Conservation (phyloP, 2,113 vertebrate genomes). For the Brachionichthys hirsutus region DNA sequence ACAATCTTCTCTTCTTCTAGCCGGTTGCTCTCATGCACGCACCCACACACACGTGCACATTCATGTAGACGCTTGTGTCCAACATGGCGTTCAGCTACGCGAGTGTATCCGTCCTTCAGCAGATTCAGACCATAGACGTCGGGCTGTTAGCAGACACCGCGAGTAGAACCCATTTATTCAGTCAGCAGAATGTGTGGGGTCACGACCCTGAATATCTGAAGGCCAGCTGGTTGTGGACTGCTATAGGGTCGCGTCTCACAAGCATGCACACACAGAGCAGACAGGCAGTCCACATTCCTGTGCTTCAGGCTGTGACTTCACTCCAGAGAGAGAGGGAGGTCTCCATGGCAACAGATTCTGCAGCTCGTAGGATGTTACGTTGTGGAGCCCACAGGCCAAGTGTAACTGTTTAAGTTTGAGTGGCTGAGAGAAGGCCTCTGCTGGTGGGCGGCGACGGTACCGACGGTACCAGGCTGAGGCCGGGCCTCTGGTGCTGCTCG, state of each 20-base stretch:
- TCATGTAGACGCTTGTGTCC: conserved; percentile 17
- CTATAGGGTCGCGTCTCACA: neutral
- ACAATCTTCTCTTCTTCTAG: conserved; percentile 7
- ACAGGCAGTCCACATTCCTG: conserved; percentile 28
- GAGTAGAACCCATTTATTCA: conserved; percentile 22
- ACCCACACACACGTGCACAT: conserved; percentile 5
- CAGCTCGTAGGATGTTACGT: conserved; percentile 52
- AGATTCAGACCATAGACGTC: conserved; percentile 14
- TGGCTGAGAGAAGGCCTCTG: no score
- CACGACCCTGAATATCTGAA: conserved; percentile 18
- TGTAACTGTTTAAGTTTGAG: no score
- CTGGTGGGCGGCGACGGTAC: no score
- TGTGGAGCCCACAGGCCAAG: no score
- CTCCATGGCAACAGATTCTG: conserved; percentile 70
- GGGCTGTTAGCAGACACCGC: conserved; percentile 14
- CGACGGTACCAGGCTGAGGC: no score
- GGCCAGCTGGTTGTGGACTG: conserved; percentile 23
- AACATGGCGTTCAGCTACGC: no score
- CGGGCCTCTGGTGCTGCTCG: no score
- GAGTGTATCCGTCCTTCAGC: conserved; percentile 48
- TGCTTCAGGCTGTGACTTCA: conserved; percentile 55
- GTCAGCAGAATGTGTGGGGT: conserved; percentile 18
- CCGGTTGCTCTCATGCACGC: neutral
- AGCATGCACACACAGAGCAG: conserved; percentile 13
- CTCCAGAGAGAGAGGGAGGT: conserved; percentile 37